Evolutionary conservation across 2,888 invertebrate species (phyloP), one percentile per base, ranked within the genome.

Genomic region (Thelaira solivaga): DNA sequence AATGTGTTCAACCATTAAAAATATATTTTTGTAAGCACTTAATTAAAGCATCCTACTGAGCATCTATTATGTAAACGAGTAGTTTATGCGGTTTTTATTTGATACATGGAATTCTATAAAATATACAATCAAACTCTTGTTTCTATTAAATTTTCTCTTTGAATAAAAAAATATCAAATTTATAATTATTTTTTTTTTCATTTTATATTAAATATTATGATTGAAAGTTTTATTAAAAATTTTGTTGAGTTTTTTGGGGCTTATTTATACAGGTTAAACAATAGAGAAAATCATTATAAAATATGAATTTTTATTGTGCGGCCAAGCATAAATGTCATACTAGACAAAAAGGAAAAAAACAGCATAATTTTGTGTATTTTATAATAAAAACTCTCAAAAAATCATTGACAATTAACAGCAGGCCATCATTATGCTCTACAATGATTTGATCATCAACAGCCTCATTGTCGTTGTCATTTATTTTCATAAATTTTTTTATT

Each of bases 361-460:
- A 20, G 8, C 4, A 16, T 6, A 7, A 16, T 11, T 43, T 67
- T 55, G 7, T 39, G 57, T 24, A n/a, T 13, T 26, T 36, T 36
- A 47, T 43, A 43, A 0, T 34, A n/a, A 10, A 18, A 45, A 55
- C n/a, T 22, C 4, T 18, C 13, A 57, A 36, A 69, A 41, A 49
- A 62, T 34, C 36, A 77, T 57, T 77, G 72, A 77, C 77, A 77
- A 77, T 77, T 77, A 72, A 73, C 77, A 77, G 77, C 77, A 77
- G 61, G 77, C 41, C 49, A 57, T 57, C 64, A 57, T 13, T 41
- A 39, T 13, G 11, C 39, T 22, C 34, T 47, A 22, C 20, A 26
- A 29, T 13, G 7, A 11, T 16, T 11, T 45, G 4, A 18, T 43
- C 7, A 11, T 18, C n/a, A 34, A 16, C 24, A 55, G 18, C 11